These are phyloP conservation scores for Heloderma charlesbogerti DNA, from an alignment of 2,113 vertebrate genomes.

Conservation along the genomic window DNA sequence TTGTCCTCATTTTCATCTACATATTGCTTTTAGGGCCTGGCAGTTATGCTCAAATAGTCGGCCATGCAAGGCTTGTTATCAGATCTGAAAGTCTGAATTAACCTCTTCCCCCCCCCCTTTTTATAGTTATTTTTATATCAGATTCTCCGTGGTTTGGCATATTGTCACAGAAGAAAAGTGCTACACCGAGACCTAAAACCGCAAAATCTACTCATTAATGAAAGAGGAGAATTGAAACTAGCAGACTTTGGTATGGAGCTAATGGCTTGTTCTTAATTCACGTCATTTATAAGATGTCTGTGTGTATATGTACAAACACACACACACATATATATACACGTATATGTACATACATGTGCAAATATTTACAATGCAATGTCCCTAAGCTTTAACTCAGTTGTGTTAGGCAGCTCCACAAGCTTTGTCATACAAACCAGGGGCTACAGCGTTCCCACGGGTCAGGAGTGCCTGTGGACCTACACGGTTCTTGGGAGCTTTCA, in stretches of 20 bases:
- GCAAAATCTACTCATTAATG: conserved; percentile 98
- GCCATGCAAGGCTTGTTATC: not conserved
- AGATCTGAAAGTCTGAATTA: conserved; percentile 46
- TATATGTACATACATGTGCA: not conserved
- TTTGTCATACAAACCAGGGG: not conserved
- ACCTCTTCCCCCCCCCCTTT: conserved; percentile 44
- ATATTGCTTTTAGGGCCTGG: conserved; percentile 20
- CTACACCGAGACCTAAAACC: conserved; percentile 97
- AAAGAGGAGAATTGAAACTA: conserved; percentile 95
- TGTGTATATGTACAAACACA: not conserved
- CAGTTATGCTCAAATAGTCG: not conserved
- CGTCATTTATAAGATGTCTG: no score
- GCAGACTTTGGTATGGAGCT: conserved; percentile 92
- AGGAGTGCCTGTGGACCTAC: not conserved
- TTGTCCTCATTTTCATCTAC: conserved; percentile 45
- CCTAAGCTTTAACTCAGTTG: not conserved
- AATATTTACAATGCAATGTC: not conserved
- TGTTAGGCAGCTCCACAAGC: not conserved
- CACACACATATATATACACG: no score
- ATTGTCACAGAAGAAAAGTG: conserved; percentile 96
- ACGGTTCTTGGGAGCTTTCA: not conserved
- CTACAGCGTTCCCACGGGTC: not conserved
- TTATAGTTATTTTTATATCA: conserved; percentile 96
- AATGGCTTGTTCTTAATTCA: conserved; percentile 34
- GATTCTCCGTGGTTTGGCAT: conserved; percentile 96